Evolutionary conservation across 2,888 invertebrate species (phyloP), one percentile per base, ranked within the genome.

Genomic region (Lasiommata megera): DNA sequence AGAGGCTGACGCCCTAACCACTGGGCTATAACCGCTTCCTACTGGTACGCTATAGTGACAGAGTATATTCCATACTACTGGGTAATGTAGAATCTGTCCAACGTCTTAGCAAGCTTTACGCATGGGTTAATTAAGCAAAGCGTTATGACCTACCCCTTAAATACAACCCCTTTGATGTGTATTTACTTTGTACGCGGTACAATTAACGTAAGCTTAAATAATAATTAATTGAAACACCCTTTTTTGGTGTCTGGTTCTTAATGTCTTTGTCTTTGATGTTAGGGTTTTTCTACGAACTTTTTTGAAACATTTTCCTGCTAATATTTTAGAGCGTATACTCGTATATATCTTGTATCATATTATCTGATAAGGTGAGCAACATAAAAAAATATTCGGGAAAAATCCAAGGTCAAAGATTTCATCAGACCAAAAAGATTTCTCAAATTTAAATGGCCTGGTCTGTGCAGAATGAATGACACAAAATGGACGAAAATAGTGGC

Each of bases 111-210:
- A 28, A 37, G 11, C 18, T 50, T 50, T 9, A 38, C 37, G 23
- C 38, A n/a, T 6, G 28, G 36, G 50, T 29, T 38, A 12, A 38
- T 40, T 40, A 38, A 14, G 38, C 28, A 14, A 23, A 50, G 28
- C 38, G 28, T 12, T 51, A 29, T 28, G 11, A 51, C 38, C 50
- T 23, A 28, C 14, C 31, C 17, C 11, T 29, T 28, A 16, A 46
- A 46, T 38, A 38, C 18, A 28, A 29, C 23, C 28, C 38, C 38
- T 51, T 38, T 51, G 50, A 38, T 38, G 37, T 47, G 31, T 31
- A 28, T 28, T 37, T 40, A 51, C 16, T 38, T 29, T 29, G 16
- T 14, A 16, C 38, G n/a, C 12, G 18, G 16, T 16, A 51, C 9
- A 51, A 38, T 37, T 50, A 28, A 34, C 47, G 6, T 16, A 34